These are phyloP conservation scores for Trinectes maculatus DNA, from an alignment of 2,113 vertebrate species.

Conservation along the genomic window DNA sequence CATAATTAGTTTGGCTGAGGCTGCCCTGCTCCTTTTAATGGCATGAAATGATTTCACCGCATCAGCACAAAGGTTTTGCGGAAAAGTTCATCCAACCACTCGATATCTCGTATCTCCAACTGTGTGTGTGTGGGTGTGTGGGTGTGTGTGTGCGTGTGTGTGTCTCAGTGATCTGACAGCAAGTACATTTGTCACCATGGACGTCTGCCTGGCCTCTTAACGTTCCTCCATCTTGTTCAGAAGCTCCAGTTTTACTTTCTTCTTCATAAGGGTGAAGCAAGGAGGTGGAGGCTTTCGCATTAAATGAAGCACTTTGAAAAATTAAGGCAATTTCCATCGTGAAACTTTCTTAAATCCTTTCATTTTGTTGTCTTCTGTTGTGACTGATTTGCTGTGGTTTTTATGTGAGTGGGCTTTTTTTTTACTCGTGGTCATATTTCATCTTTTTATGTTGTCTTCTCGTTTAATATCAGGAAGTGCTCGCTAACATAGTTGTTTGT, in stretches of 20 bases:
- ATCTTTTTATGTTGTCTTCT: conserved; percentile 4
- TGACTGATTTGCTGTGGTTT: conserved; percentile 17
- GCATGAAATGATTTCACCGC: conserved; percentile 66
- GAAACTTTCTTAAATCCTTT: conserved; percentile 41
- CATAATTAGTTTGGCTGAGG: conserved; percentile 69
- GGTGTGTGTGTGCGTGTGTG: conserved; percentile 16
- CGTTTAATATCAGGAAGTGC: conserved; percentile 56
- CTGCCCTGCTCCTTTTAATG: conserved; percentile 63
- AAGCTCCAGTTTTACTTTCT: too few relatives aligned
- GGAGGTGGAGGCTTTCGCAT: conserved; percentile 20
- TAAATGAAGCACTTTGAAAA: conserved; percentile 57
- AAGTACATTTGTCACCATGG: conserved; percentile 56
- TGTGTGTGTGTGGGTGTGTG: conserved; percentile 26
- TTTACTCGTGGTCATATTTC: conserved; percentile 12
- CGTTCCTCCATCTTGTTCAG: too few relatives aligned
- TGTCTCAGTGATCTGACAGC: conserved; percentile 60
- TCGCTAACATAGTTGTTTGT: conserved; percentile 53
- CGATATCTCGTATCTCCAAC: conserved; percentile 41
- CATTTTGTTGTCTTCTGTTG: conserved; percentile 32
- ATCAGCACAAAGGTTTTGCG: conserved; percentile 58
- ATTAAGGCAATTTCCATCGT: conserved; percentile 41
- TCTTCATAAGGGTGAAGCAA: conserved; percentile 33
- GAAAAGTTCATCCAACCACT: conserved; percentile 61
- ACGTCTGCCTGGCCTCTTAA: conserved; percentile 26
- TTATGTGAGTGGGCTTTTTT: conserved; percentile 11